Conservation (phyloP, 2,888 invertebrate species). For the Eupithecia dodoneata region DNA sequence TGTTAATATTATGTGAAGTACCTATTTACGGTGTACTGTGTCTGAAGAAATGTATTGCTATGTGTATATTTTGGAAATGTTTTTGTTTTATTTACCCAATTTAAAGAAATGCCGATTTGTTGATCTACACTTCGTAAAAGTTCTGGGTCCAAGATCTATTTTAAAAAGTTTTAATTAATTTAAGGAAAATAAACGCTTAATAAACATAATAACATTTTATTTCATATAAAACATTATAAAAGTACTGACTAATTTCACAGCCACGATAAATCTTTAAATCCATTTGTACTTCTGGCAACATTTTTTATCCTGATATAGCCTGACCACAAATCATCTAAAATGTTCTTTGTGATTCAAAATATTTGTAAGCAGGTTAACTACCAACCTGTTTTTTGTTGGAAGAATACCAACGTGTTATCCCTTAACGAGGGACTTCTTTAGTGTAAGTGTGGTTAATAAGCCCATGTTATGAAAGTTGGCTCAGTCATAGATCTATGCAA, state of each 20-base stretch:
- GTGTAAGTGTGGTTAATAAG: not conserved
- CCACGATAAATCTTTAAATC: not conserved
- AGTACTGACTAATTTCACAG: conserved; percentile 5
- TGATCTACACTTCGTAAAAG: not conserved
- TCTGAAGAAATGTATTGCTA: not conserved
- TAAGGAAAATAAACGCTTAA: not conserved
- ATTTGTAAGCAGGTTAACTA: not conserved
- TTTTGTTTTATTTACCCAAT: not conserved
- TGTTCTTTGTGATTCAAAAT: not conserved
- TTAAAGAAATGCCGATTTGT: not conserved
- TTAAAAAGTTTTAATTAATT: not conserved
- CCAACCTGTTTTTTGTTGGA: not conserved
- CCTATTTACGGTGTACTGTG: not conserved
- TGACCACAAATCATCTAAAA: not conserved
- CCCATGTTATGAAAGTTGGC: too few relatives aligned
- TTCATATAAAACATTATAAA: not conserved
- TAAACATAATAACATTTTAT: not conserved
- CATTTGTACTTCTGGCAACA: not conserved
- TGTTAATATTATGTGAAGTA: not conserved
- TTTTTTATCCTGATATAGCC: not conserved
- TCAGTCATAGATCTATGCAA: too few relatives aligned
- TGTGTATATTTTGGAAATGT: not conserved
- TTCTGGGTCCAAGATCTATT: not conserved
- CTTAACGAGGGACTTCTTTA: not conserved
- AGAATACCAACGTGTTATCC: not conserved